Base-by-base conservation (phyloP, 2,113 vertebrate genomes). In the Numida meleagris region DNA sequence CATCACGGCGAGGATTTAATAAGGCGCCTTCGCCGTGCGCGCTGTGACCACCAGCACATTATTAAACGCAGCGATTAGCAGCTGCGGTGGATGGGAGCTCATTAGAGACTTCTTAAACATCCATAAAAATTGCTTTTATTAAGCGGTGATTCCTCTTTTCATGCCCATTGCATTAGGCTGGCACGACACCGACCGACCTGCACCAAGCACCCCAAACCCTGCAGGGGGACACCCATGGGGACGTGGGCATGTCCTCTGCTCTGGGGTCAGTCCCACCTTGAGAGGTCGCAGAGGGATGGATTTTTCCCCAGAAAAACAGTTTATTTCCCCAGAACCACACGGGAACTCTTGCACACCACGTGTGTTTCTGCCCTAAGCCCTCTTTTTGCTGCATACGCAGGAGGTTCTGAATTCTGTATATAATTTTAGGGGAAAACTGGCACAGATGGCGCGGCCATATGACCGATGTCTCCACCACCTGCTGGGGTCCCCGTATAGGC, bases 311-410 rank as follows among this genome's bases (percentile, higher is more conserved):
- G 11, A 19, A 57, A 40, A 12, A 4, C 14, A 40, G 15, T 40
- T 63, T 63, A 4, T 63, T 18, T 18, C 38, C 61, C 36, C 25
- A 13, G 19, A 63, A 40, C 36, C 61, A 29, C 61, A 8, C 19
- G 61, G 36, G 59, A 50, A 14, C 48, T 50, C 48, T 24, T 53
- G 51, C 51, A 53, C 51, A 29, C 51, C 14, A 17, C 6, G 27
- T 29, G 27, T 10, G 27, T 27, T 53, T 53, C 51, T 53, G 51
- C 27, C 27, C 51, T 29, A 53, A 29, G 27, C 15, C 61, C 34
- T 6, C 34, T 6, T 0, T 25, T 4, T 1, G 68, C 1, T 1
- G 42, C 48, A n/a, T 21, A 38, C 4, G 1, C 38, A 12, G 24
- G 6, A 45, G 8, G 36, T 13, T 14, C 2, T 20, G 17, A 38